A percentile compares a stretch with the other conserved stretches of the same genome.
These are phyloP conservation scores for Podargus strigoides DNA, from an alignment of 2,797 vertebrate species.

Conservation along the genomic window DNA sequence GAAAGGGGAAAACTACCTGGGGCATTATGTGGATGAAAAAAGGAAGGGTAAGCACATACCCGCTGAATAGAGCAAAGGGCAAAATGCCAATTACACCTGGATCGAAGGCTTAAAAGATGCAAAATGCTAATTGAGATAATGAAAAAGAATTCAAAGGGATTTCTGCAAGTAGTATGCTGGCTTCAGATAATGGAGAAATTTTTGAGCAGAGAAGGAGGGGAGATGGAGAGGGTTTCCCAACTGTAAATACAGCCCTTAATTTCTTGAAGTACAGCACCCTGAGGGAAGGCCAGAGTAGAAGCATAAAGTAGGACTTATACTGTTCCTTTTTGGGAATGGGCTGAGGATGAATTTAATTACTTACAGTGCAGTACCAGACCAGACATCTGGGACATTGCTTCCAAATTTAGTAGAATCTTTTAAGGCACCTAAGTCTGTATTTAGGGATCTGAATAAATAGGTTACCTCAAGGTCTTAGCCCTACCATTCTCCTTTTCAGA, in stretches of 20 bases:
- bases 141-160: neutral
- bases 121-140: neutral
- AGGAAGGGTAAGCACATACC: neutral
- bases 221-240: neutral
- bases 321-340: neutral
- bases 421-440: neutral
- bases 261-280: neutral
- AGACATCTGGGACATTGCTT: neutral
- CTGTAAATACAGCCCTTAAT: neutral
- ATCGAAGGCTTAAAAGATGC: neutral
- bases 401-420: neutral
- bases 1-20: neutral
- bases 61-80: neutral
- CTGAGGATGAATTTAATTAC: neutral
- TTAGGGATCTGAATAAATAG: neutral
- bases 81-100: neutral
- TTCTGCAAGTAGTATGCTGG: neutral
- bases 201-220: neutral
- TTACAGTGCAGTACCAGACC: neutral
- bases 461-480: neutral
- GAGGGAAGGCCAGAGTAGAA: neutral
- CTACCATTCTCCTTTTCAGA: neutral
- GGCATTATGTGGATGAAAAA: neutral
- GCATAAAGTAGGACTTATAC: neutral
- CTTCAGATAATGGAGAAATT: neutral